Base-by-base conservation (phyloP, 2,113 vertebrate species). In the Nerophis lumbriciformis region DNA sequence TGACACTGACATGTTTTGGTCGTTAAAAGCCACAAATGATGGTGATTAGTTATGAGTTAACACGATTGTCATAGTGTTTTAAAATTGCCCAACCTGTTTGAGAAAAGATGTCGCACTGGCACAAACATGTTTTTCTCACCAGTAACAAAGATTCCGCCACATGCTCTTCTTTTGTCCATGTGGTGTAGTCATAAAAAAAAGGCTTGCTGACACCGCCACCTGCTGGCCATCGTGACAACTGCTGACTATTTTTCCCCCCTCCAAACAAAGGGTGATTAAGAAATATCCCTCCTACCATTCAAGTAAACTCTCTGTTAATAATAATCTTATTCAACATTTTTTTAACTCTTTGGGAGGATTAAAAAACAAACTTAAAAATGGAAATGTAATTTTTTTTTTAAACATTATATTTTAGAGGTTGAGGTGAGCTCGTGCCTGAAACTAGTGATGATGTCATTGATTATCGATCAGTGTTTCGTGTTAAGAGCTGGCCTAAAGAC, bases 81-180 rank as follows among this genome's bases (percentile, higher is more conserved):
- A 45, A 12, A 45, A 4, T 11, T 0, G 11, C 4, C 42, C 42
- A 45, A 45, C 5, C 11, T 45, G 42, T 45, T 45, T 45, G 42
- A 12, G 11, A 45, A 45, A 45, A 12, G 42, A 45, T 5, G 42
- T 11, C 42, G 42, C 42, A 44, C 42, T 4, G 21, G 7, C 51
- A 52, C 85, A 79, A 83, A 86, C 83, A 83, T 85, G 83, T 86
- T 87, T 88, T 86, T 71, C 69, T 50, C 35, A 48, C 4, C 28
- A 2, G 7, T 5, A 49, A 68, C 71, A 77, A 71, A 84, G 82
- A 90, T 87, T 85, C 84, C 87, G 83, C 79, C 69, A 80, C 88
- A 85, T 73, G 63, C 55, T 68, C 16, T 11, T 42, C 81, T 67
- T 84, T 88, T 90, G 88, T 88, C 81, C 77, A 64, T 2, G 21